Base-by-base conservation (phyloP, 2,797 vertebrate species). In the Lates japonicus region DNA sequence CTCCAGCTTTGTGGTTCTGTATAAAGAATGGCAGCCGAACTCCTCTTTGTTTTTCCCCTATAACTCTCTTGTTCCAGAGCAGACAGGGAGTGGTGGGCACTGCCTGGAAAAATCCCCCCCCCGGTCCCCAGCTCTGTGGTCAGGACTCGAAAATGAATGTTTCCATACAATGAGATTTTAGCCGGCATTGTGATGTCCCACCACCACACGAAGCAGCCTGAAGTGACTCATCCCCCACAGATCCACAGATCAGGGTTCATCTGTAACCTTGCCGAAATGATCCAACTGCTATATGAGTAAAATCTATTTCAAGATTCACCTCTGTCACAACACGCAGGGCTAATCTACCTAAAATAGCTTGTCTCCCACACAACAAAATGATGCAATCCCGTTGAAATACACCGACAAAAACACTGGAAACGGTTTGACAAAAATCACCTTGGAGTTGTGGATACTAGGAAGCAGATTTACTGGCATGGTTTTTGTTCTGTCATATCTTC, bases 1-100 rank as follows among this genome's bases (percentile, higher is more conserved):
- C 84, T 92, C 69, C 84, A 86, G 74, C 72, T 79, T 66, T 84
- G 92, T 88, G 92, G 94, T 90, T 92, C 87, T 76, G 75, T 70
- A 90, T 83, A 87, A 88, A 87, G 77, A 80, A 86, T 72, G 68
- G 88, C 84, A 88, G 86, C 78, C 67, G 69, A 85, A 76, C 73
- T 76, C 76, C 63, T 74, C 72, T 89, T 89, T 89, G 81, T 90
- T 90, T 89, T 87, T 80, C 75, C 61, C 72, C 64, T 81, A 67
- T 85, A 90, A 87, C 62, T 90, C 85, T 89, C 71, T 61, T 39
- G 66, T 78, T 87, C 81, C 80, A 85, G 81, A 62, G 63, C 81
- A 83, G 89, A 89, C 82, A 62, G 64, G 76, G 82, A 85, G 83
- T 83, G 80, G 68, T 83, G 70, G 87, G 78, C 76, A 83, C 78